phyloP scores from a whole-genome alignment of 2,888 invertebrate species.

The Lithophane leautieri region DNA sequence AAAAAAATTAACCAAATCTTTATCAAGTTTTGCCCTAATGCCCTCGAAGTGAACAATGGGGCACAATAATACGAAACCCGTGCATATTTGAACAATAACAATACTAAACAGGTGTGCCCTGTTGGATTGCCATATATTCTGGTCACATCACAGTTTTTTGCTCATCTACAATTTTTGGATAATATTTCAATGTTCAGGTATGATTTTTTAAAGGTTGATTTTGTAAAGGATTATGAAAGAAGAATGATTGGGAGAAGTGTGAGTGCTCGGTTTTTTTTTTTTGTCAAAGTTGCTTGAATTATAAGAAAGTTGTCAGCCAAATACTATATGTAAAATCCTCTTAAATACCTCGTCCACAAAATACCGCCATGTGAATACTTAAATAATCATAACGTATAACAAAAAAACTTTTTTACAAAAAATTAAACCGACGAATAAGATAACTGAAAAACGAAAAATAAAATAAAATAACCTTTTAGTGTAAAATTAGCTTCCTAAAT shows the following conservation, averaged over 20 bases:
- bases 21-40: constrained; percentile 72
- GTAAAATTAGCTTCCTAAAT: no score
- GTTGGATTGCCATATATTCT: constrained; percentile 70
- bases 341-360: no score
- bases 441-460: no score
- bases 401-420: no score
- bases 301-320: neutral
- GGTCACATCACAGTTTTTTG: constrained; percentile 63
- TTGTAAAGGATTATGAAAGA: constrained; percentile 36
- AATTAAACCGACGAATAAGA: no score
- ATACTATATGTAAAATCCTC: no score
- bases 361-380: no score
- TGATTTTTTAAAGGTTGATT: constrained; percentile 34
- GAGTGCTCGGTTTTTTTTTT: constrained; percentile 10
- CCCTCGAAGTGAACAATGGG: constrained; percentile 67
- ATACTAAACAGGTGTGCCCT: no score
- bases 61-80: constrained; percentile 70
- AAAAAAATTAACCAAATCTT: constrained; percentile 65
- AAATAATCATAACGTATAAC: no score
- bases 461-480: no score
- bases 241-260: neutral
- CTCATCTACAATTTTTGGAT: constrained; percentile 57
- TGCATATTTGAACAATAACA: constrained; percentile 79
- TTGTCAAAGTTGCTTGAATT: neutral
- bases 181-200: constrained; percentile 37